phyloP scores from a whole-genome alignment of 2,113 vertebrate genomes.

The Tachuris rubrigastra region DNA sequence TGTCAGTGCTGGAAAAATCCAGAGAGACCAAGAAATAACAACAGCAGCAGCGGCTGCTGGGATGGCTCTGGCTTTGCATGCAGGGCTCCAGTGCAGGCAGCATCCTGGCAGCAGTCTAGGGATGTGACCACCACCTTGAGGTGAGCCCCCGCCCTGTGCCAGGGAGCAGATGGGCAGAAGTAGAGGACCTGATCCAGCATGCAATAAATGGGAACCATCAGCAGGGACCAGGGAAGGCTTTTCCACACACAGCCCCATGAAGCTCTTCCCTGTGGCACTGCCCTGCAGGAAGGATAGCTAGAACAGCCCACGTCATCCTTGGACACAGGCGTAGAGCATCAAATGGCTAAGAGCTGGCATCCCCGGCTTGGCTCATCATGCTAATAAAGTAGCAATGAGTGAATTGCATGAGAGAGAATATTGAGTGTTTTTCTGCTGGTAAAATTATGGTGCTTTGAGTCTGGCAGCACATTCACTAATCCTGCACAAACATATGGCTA shows the following conservation, averaged over 20 bases:
- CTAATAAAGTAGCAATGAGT: not conserved
- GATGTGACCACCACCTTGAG: accelerated
- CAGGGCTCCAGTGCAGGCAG: not conserved
- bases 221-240: not conserved
- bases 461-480: not conserved
- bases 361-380: accelerated
- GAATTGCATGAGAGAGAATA: not conserved
- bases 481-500: not conserved
- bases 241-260: accelerated
- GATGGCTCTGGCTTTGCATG: not conserved
- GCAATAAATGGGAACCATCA: not conserved
- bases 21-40: slow-evolving; percentile 27
- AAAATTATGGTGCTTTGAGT: not conserved
- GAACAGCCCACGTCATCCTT: not conserved
- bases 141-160: accelerated
- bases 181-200: not conserved
- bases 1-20: slow-evolving; percentile 41
- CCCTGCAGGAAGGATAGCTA: not conserved
- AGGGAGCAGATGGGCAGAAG: not conserved
- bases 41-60: not conserved
- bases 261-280: not conserved
- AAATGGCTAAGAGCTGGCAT: not conserved
- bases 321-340: not conserved
- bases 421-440: not conserved
- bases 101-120: accelerated